A percentile compares a stretch with the other conserved stretches of the same genome.
phyloP scores from a whole-genome alignment of 1,140 invertebrate species.

The Achatina immaculata region DNA sequence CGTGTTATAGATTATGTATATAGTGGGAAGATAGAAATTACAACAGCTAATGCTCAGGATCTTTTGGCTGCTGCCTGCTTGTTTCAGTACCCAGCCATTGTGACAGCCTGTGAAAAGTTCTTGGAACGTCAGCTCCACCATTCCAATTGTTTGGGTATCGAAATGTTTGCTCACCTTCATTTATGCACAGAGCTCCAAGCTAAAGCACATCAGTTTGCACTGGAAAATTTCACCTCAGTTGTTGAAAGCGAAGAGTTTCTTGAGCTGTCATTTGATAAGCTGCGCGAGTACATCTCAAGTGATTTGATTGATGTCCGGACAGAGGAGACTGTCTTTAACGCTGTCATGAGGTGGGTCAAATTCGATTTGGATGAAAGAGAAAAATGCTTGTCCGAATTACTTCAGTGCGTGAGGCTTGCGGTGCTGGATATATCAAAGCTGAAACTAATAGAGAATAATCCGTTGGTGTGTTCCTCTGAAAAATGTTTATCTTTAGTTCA shows the following conservation, averaged over 20 bases:
- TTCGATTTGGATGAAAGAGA: constrained; percentile 66
- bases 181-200: constrained; percentile 65
- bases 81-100: constrained; percentile 71
- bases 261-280: constrained; percentile 64
- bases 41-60: constrained; percentile 70
- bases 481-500: constrained; percentile 61
- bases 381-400: constrained; percentile 57
- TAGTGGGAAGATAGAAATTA: constrained; percentile 69
- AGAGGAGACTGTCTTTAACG: constrained; percentile 71
- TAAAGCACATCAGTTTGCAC: constrained; percentile 62
- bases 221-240: constrained; percentile 69
- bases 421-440: constrained; percentile 60
- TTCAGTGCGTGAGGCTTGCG: constrained; percentile 66
- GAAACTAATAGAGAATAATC: constrained; percentile 56
- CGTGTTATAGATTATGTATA: constrained; percentile 71
- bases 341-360: constrained; percentile 70
- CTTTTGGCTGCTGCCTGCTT: constrained; percentile 70
- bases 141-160: constrained; percentile 72
- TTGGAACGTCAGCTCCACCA: constrained; percentile 68
- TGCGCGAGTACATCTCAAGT: constrained; percentile 64
- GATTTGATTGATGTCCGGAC: constrained; percentile 69
- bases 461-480: constrained; percentile 58
- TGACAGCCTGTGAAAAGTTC: constrained; percentile 69
- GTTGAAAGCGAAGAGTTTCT: constrained; percentile 70
- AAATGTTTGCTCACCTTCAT: constrained; percentile 69